Percentiles rank a stretch among this genome's conserved stretches.
Conservation (phyloP, 2,797 vertebrate species). For the Poecilia wingei region DNA sequence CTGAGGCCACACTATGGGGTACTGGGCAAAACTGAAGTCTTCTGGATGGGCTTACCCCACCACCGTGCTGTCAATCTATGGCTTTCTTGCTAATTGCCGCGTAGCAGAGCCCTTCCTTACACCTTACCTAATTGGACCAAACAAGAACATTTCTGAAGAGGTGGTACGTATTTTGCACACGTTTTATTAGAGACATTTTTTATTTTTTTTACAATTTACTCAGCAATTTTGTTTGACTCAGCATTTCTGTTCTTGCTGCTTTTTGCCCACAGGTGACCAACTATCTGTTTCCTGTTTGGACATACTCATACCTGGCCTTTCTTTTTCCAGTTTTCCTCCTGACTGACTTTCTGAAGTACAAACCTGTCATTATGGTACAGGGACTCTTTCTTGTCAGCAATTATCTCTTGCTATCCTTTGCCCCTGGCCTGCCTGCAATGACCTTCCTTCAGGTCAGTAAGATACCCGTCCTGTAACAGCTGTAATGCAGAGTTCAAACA, state of each 20-base stretch:
- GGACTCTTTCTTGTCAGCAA: conserved; percentile 76
- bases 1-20: conserved; percentile 43
- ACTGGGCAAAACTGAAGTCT: conserved; percentile 45
- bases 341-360: conserved; percentile 80
- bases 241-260: conserved; percentile 13
- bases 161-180: conserved; percentile 66
- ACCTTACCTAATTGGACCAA: conserved; percentile 80
- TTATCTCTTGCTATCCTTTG: conserved; percentile 78
- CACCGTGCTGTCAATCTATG: conserved; percentile 73
- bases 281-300: conserved; percentile 83
- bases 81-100: conserved; percentile 80
- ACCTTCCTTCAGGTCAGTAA: conserved; percentile 72
- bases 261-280: conserved; percentile 73
- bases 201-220: neutral
- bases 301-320: conserved; percentile 80
- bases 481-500: neutral
- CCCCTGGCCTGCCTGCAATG: conserved; percentile 71
- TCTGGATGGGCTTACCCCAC: conserved; percentile 77
- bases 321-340: conserved; percentile 79
- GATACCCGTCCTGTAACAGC: neutral
- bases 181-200: neutral
- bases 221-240: conserved; percentile 3
- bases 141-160: conserved; percentile 81
- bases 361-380: conserved; percentile 77
- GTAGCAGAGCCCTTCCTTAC: conserved; percentile 83